phyloP scores from a whole-genome alignment of 2,797 vertebrate species.

The Iguana delicatissima region DNA sequence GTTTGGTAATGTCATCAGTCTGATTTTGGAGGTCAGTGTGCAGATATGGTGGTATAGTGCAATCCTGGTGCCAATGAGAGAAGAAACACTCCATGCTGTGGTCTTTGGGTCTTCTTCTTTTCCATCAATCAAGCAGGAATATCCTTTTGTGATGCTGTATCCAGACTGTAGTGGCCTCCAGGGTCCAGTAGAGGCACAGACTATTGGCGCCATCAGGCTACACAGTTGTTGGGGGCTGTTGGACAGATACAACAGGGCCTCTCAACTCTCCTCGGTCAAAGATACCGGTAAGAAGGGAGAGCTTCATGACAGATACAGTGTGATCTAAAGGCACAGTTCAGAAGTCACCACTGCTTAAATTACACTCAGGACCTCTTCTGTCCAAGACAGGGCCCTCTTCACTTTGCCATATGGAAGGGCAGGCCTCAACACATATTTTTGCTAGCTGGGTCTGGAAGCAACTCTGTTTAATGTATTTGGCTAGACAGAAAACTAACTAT shows the following conservation, averaged over 20 bases:
- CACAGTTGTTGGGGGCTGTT: background rate
- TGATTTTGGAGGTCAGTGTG: background rate
- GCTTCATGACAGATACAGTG: background rate
- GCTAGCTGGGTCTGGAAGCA: background rate
- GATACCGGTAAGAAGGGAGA: background rate
- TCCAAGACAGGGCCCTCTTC: background rate
- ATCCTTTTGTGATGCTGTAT: background rate
- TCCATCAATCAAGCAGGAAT: background rate
- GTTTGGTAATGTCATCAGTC: background rate
- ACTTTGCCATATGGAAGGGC: background rate
- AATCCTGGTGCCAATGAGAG: background rate
- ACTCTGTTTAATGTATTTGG: background rate
- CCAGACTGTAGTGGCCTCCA: background rate
- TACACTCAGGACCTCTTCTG: background rate
- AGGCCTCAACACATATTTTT: background rate
- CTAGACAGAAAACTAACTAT: background rate
- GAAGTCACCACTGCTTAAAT: background rate
- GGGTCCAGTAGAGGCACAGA: background rate
- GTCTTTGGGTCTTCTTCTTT: background rate
- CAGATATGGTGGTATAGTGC: background rate
- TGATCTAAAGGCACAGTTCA: background rate
- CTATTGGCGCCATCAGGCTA: background rate
- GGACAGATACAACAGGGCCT: background rate
- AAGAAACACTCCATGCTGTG: background rate
- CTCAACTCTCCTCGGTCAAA: background rate